These are phyloP conservation scores for Nestor notabilis DNA, from an alignment of 2,113 vertebrate genomes.

Conservation along the genomic window DNA sequence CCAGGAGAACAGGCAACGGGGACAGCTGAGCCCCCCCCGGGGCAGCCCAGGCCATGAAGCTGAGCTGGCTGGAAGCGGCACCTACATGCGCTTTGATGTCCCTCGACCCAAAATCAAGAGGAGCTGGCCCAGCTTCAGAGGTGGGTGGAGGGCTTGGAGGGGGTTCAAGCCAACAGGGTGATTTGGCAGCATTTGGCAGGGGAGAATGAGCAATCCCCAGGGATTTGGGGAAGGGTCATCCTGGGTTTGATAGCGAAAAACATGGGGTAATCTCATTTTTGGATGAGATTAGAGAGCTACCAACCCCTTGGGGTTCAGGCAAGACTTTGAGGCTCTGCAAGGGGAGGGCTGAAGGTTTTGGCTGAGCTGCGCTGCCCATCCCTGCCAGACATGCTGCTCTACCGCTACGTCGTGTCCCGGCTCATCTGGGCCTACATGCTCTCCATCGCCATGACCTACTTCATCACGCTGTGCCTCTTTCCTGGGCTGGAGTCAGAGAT, in stretches of 20 bases:
- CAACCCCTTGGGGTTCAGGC: background rate
- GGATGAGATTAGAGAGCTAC: background rate
- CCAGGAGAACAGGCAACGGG: slow-evolving; percentile 78
- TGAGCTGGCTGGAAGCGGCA: slow-evolving; percentile 72
- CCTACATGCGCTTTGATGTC: slow-evolving; percentile 89
- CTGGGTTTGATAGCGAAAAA: background rate
- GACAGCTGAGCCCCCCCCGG: slow-evolving; percentile 17
- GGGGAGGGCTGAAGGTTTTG: background rate
- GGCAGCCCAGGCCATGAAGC: slow-evolving; percentile 77
- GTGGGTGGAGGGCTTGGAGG: slow-evolving; percentile 37
- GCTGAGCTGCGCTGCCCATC: background rate
- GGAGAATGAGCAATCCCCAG: rapidly evolving
- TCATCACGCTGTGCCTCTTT: slow-evolving; percentile 96
- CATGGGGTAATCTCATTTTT: background rate
- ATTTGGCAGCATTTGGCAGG: background rate
- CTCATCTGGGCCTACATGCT: slow-evolving; percentile 98
- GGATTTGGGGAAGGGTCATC: background rate
- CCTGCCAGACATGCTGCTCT: slow-evolving; percentile 89
- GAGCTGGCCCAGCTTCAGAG: slow-evolving; percentile 90
- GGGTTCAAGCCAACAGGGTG: rapidly evolving
- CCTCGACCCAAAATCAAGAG: slow-evolving; percentile 81
- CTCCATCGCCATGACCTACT: slow-evolving; percentile 94
- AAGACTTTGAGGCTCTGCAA: background rate
- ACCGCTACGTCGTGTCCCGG: slow-evolving; percentile 90
- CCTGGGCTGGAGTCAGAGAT: slow-evolving; percentile 96